These are phyloP conservation scores for Lycophotia porphyrea DNA, from an alignment of 2,888 invertebrate genomes.

Conservation along the genomic window DNA sequence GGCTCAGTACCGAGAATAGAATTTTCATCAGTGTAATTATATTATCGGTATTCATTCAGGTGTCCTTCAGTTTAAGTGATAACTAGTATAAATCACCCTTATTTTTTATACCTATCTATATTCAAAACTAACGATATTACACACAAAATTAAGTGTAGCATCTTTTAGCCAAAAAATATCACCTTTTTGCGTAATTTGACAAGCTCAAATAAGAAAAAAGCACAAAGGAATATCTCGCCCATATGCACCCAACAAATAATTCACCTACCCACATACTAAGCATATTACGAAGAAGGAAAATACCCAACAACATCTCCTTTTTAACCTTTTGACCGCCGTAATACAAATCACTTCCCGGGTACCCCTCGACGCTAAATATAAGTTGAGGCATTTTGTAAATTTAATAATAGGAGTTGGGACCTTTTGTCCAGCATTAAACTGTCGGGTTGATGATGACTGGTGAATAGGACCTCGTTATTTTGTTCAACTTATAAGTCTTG, in stretches of 20 bases:
- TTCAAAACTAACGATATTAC: background rate
- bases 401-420: constrained; percentile 25
- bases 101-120: background rate
- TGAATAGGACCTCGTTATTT: constrained; percentile 5
- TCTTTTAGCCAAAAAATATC: background rate
- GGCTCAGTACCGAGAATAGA: background rate
- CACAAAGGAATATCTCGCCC: background rate
- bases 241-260: constrained; percentile 15
- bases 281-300: constrained; percentile 39
- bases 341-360: constrained; percentile 53
- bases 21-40: background rate
- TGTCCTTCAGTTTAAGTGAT: background rate
- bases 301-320: constrained; percentile 21
- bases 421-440: background rate
- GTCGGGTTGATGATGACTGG: constrained; percentile 12
- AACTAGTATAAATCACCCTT: background rate
- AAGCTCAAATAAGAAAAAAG: background rate
- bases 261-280: constrained; percentile 27
- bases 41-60: too few relatives aligned
- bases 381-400: constrained; percentile 30
- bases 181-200: background rate
- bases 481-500: background rate
- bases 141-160: background rate
- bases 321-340: constrained; percentile 55
- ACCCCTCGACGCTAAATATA: constrained; percentile 29